These are phyloP conservation scores for Phenganax stokvisi DNA, from an alignment of 92 coral and sea anemone species.

Conservation along the genomic window DNA sequence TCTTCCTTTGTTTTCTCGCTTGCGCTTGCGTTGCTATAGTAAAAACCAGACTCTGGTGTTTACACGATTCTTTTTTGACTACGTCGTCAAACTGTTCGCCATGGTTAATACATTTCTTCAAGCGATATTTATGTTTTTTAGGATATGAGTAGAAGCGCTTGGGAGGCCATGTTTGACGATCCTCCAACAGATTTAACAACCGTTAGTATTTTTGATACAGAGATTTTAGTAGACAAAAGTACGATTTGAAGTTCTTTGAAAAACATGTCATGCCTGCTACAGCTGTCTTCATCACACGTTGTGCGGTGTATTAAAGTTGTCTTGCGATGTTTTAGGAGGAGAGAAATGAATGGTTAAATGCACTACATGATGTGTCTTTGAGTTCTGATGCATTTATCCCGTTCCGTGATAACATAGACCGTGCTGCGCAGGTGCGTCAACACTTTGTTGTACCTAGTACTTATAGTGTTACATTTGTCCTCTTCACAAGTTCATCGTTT, in stretches of 20 bases:
- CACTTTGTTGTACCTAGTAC: neutral
- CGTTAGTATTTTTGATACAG: slow-evolving; percentile 43
- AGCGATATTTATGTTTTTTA: slow-evolving; percentile 9
- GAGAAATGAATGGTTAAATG: slow-evolving; percentile 73
- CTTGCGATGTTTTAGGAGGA: slow-evolving; percentile 53
- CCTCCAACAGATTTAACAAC: slow-evolving; percentile 80
- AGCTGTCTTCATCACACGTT: neutral
- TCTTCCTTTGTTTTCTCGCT: too few relatives aligned
- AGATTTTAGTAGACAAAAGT: neutral
- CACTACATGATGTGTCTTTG: slow-evolving; percentile 71
- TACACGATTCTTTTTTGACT: too few relatives aligned
- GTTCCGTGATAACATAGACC: slow-evolving; percentile 92
- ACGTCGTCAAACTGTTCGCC: too few relatives aligned
- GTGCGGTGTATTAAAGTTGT: neutral
- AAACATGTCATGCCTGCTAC: too few relatives aligned
- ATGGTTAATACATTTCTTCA: neutral
- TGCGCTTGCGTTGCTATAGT: too few relatives aligned
- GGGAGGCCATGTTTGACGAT: slow-evolving; percentile 78
- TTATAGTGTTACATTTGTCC: neutral
- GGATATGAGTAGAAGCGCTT: slow-evolving; percentile 74
- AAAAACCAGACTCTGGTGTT: too few relatives aligned
- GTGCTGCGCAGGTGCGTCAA: slow-evolving; percentile 76
- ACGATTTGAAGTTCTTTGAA: neutral
- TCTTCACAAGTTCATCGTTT: too few relatives aligned
- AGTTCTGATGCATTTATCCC: slow-evolving; percentile 99